phyloP scores from a whole-genome alignment of 2,113 vertebrate genomes.

The Antennarius striatus region DNA sequence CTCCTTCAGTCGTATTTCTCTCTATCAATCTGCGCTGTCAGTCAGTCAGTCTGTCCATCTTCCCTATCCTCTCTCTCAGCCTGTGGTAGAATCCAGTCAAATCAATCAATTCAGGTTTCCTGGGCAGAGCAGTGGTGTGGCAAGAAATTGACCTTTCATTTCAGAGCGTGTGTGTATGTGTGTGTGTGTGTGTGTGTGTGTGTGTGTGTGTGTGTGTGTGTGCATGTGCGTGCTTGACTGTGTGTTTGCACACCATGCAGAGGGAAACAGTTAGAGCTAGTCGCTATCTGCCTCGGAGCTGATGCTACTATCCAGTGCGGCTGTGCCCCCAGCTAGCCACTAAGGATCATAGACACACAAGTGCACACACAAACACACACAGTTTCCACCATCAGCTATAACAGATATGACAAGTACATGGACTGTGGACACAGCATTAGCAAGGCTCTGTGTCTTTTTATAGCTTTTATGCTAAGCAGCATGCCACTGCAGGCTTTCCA shows the following conservation, averaged over 20 bases:
- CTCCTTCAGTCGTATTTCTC: constrained; percentile 2
- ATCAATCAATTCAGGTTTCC: constrained; percentile 80
- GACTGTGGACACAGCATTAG: constrained; percentile 60
- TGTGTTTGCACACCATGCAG: constrained; percentile 49
- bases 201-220: constrained; percentile 15
- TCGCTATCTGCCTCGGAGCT: constrained; percentile 64
- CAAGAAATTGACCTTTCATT: constrained; percentile 79
- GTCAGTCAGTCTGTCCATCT: constrained; percentile 1
- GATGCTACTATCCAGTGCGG: constrained; percentile 52
- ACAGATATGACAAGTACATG: constrained; percentile 59
- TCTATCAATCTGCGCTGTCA: constrained; percentile 8
- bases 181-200: constrained; percentile 19
- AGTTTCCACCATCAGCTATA: constrained; percentile 46
- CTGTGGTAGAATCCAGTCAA: constrained; percentile 72
- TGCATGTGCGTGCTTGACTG: constrained; percentile 15
- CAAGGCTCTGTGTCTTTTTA: constrained; percentile 54
- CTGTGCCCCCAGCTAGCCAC: constrained; percentile 53
- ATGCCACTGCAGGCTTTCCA: constrained; percentile 57
- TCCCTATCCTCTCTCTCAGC: constrained; percentile 29
- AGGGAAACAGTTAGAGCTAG: constrained; percentile 58
- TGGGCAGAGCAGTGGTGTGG: constrained; percentile 76
- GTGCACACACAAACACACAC: constrained; percentile 23
- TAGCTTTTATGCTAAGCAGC: constrained; percentile 70
- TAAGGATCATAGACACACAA: constrained; percentile 30
- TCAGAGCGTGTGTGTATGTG: constrained; percentile 22